Percentiles rank a stretch among this genome's conserved stretches.
Evolutionary conservation across 2,113 vertebrate species (phyloP).

Genomic region (Psilopogon haemacephalus): DNA sequence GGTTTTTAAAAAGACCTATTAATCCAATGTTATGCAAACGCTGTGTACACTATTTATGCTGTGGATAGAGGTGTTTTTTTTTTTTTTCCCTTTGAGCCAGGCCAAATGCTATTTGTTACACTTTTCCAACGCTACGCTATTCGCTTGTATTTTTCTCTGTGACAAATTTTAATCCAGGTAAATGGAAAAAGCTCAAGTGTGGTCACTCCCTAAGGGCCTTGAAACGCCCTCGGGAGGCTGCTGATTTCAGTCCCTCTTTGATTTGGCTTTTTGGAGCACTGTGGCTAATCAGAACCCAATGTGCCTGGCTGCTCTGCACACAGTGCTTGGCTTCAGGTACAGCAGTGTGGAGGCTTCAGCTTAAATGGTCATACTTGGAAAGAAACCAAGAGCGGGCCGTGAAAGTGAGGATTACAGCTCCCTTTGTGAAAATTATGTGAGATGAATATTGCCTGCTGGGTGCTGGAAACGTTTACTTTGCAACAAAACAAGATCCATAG

Average conservation of each 20-base stretch:
- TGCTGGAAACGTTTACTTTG: background rate
- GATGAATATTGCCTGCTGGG: background rate
- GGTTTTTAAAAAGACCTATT: slow-evolving; percentile 36
- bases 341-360: background rate
- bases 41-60: background rate
- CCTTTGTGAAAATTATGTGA: background rate
- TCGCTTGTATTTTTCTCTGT: slow-evolving; percentile 17
- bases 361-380: slow-evolving; percentile 36
- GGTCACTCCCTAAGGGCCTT: slow-evolving; percentile 27
- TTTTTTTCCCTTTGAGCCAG: background rate
- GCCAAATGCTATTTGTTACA: slow-evolving; percentile 22
- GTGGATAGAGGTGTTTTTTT: background rate
- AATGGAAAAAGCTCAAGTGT: slow-evolving; percentile 56
- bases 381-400: slow-evolving; percentile 31
- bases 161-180: slow-evolving; percentile 62
- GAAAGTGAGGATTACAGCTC: slow-evolving; percentile 46
- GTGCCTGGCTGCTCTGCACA: background rate
- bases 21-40: slow-evolving; percentile 49
- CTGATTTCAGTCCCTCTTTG: slow-evolving; percentile 1
- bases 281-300: slow-evolving; percentile 43
- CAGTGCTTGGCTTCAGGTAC: slow-evolving; percentile 30
- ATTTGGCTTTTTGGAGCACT: slow-evolving; percentile 16
- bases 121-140: slow-evolving; percentile 5
- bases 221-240: slow-evolving; percentile 3
- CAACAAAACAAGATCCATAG: background rate